Base-by-base conservation (phyloP, 2,113 vertebrate genomes). In the Epinephelus fuscoguttatus region DNA sequence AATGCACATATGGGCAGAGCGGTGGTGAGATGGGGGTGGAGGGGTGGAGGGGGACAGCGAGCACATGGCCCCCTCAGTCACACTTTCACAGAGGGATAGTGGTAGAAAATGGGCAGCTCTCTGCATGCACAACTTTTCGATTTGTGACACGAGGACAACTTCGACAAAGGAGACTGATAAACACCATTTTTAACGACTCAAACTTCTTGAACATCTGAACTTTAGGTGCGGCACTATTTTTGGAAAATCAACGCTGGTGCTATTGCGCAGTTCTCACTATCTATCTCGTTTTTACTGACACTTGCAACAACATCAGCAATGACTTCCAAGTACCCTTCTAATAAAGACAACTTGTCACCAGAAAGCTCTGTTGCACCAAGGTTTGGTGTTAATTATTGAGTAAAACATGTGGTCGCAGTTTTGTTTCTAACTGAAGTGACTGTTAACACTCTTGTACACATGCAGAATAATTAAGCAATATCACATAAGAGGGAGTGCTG, bases 11-110 rank as follows among this genome's bases (percentile, higher is more conserved):
- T 92, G 94, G 86, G 62, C 82, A 81, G 88, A 86, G 79, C 30
- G 47, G 75, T 87, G 79, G 82, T 84, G 82, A 18, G 75, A 84
- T 75, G 88, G 80, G 82, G 91, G 88, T 45, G 78, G 78, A 75
- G 88, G 80, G 82, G 91, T 87, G 40, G 78, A 78, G 78, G 79
- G 62, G 74, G 69, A 67, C 47, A 33, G 62, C 70, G 75, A 86
- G 70, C 90, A 93, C 91, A 92, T 93, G 91, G 89, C 60, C 84
- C 81, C 40, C 82, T 91, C 90, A 90, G 85, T 94, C 88, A 93
- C 84, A 88, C 81, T 82, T 79, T 74, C 33, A 74, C 62, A 84
- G 25, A 84, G 49, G 19, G 60, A 76, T 52, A 18, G 57, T 45
- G 68, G 47, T 55, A 77, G 82, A 60, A 75, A 89, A 78, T 71